Percentiles rank a stretch among this genome's conserved stretches.
These are phyloP conservation scores for Lasioglossum figueresi DNA, from an alignment of 2,888 invertebrate species.

Conservation along the genomic window DNA sequence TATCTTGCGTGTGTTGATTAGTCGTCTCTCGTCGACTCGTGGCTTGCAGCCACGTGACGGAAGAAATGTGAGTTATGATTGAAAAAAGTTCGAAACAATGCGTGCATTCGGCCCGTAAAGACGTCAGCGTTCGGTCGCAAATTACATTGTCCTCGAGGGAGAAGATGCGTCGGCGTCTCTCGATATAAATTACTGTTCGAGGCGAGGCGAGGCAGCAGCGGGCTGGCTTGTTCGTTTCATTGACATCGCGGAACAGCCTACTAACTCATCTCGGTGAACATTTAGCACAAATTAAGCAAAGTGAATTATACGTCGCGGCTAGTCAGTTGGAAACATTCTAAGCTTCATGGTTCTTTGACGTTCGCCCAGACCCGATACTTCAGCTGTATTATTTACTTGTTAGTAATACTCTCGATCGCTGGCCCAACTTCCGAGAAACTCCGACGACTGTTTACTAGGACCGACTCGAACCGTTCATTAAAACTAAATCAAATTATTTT, in stretches of 20 bases:
- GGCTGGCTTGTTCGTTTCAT: slow-evolving; percentile 21
- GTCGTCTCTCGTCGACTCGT: background rate
- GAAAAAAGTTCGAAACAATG: background rate
- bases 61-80: background rate
- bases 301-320: background rate
- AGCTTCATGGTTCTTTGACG: slow-evolving; percentile 2
- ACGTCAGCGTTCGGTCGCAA: slow-evolving; percentile 73
- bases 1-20: background rate
- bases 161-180: slow-evolving; percentile 56
- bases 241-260: slow-evolving; percentile 10
- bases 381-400: background rate
- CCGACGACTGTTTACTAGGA: background rate
- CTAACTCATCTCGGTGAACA: background rate
- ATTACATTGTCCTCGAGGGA: slow-evolving; percentile 63
- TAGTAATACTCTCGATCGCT: background rate
- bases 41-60: background rate
- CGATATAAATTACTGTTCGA: slow-evolving; percentile 71
- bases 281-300: slow-evolving; percentile 11
- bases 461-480: background rate
- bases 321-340: background rate
- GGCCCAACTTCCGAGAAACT: background rate
- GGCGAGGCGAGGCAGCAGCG: slow-evolving; percentile 49
- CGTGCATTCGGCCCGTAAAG: slow-evolving; percentile 66
- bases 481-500: background rate
- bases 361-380: background rate